phyloP scores from a whole-genome alignment of 1,140 invertebrate genomes.

The Thaumatotibia leucotreta region DNA sequence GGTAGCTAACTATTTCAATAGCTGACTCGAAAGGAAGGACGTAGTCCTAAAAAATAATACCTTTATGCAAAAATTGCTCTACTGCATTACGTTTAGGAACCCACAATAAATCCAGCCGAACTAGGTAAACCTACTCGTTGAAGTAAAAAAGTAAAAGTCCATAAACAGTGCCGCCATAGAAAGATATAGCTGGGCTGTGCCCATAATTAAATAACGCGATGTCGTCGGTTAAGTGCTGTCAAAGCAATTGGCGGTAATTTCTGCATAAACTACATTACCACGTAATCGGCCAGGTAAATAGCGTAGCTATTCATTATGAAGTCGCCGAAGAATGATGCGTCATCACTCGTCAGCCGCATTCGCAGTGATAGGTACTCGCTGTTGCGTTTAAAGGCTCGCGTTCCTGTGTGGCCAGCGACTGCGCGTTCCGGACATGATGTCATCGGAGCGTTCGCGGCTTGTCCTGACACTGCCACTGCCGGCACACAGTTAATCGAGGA shows the following conservation, averaged over 20 bases:
- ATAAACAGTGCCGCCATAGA: neutral
- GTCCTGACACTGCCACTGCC: conserved; percentile 48
- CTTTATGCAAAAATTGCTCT: too few species aligned
- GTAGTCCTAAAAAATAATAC: too few species aligned
- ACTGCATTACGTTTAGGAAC: neutral
- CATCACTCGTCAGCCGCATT: conserved; percentile 28
- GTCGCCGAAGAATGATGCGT: conserved; percentile 36
- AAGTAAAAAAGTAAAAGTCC: neutral
- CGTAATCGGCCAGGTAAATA: neutral
- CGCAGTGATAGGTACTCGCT: conserved; percentile 28
- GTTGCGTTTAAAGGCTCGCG: conserved; percentile 36
- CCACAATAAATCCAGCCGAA: neutral
- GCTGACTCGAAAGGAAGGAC: too few species aligned
- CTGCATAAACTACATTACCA: neutral
- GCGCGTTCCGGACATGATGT: conserved; percentile 64
- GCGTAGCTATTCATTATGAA: neutral
- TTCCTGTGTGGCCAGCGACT: conserved; percentile 52
- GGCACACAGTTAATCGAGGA: conserved; percentile 61
- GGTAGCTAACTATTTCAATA: too few species aligned
- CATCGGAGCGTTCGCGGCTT: conserved; percentile 52
- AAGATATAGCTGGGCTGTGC: too few species aligned
- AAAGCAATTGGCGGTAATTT: neutral
- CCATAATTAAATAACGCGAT: neutral
- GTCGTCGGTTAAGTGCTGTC: neutral
- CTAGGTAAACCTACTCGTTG: neutral